Percentiles rank a stretch among this genome's conserved stretches.
Evolutionary conservation across 2,113 vertebrate species (phyloP).

Genomic region (Hippocampus mohnikei): DNA sequence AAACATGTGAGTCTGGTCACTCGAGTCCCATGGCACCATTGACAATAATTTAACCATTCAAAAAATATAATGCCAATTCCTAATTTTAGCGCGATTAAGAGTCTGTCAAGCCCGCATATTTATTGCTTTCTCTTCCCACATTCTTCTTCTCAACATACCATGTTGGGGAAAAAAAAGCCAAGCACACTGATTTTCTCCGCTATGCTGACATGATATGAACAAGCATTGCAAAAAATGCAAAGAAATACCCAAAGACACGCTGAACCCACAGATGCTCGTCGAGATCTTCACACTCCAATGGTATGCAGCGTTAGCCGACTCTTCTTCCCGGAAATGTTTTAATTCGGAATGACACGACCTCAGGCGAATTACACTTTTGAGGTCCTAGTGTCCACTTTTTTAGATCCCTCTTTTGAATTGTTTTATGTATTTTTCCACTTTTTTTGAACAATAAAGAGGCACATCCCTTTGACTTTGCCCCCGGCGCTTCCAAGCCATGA

Average conservation of each 20-base stretch:
- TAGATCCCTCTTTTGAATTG: background rate
- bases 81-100: no score
- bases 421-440: background rate
- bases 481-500: conserved; percentile 33
- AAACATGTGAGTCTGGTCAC: no score
- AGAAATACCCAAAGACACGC: background rate
- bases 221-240: background rate
- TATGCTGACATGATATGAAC: no score
- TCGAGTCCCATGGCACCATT: no score
- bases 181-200: no score
- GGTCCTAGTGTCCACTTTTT: background rate
- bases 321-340: background rate
- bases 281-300: background rate
- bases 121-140: no score
- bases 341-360: background rate
- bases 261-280: background rate
- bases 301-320: no score
- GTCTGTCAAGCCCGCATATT: no score
- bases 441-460: conserved; percentile 7
- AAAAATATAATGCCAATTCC: no score
- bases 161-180: no score
- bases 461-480: conserved; percentile 51
- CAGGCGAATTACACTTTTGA: background rate
- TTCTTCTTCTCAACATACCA: no score
- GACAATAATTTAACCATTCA: no score